Percentiles rank a stretch among this genome's conserved stretches.
Evolutionary conservation across 1,140 invertebrate genomes (phyloP).

Genomic region (Drosophila suzukii): DNA sequence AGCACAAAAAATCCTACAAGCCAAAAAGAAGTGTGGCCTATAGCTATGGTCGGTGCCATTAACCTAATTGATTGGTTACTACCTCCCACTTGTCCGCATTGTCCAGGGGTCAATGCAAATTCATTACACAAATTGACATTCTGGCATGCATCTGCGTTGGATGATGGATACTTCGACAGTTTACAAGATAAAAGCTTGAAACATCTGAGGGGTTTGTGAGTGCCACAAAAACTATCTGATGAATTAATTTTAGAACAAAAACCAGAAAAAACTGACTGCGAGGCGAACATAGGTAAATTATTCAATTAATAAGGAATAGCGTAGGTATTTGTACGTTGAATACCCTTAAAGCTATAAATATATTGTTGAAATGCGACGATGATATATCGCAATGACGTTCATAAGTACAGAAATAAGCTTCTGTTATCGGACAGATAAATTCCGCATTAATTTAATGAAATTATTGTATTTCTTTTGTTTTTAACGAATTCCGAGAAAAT

Average conservation of each 20-base stretch:
- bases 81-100: slow-evolving; percentile 39
- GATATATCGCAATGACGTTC: slow-evolving; percentile 9
- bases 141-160: slow-evolving; percentile 23
- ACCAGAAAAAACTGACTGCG: slow-evolving; percentile 5
- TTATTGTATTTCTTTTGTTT: neutral
- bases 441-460: neutral
- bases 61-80: slow-evolving; percentile 65
- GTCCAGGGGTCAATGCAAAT: slow-evolving; percentile 50
- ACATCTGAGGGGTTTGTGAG: neutral
- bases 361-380: too few relatives aligned
- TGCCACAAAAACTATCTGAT: neutral
- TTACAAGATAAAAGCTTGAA: slow-evolving; percentile 2
- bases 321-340: slow-evolving; percentile 3
- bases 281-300: neutral
- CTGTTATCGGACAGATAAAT: slow-evolving; percentile 24
- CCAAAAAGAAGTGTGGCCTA: neutral
- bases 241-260: slow-evolving; percentile 4
- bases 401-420: slow-evolving; percentile 1
- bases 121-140: slow-evolving; percentile 70
- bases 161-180: slow-evolving; percentile 11
- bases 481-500: slow-evolving; percentile 13
- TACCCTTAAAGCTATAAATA: slow-evolving; percentile 18
- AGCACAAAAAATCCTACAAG: neutral
- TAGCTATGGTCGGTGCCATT: slow-evolving; percentile 41
- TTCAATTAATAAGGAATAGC: slow-evolving; percentile 8